phyloP scores from a whole-genome alignment of 1,140 invertebrate genomes.

The Chironomus striatipennis region DNA sequence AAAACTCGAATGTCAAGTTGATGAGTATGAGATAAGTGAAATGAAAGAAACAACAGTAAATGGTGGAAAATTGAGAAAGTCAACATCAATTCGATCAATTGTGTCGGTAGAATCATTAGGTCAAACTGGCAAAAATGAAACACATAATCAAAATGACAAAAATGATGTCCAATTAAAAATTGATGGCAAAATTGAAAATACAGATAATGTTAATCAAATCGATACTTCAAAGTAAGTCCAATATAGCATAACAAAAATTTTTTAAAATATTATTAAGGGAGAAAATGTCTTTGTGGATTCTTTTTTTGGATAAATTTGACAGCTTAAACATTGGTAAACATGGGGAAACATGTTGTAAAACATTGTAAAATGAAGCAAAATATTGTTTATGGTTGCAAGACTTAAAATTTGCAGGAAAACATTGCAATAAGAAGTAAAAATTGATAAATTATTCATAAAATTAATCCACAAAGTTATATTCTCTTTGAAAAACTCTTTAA shows the following conservation, averaged over 20 bases:
- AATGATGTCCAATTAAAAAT: background rate
- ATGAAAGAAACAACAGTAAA: background rate
- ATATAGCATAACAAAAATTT: no score
- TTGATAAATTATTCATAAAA: background rate
- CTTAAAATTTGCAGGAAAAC: no score
- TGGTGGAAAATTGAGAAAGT: background rate
- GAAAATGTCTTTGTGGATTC: no score
- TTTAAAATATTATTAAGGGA: no score
- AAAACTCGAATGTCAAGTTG: background rate
- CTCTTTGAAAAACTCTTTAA: background rate
- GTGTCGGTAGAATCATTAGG: background rate
- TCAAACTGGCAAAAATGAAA: background rate
- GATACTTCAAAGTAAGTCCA: background rate
- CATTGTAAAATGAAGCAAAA: no score
- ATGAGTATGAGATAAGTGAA: conserved; percentile 16
- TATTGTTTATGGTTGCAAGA: no score
- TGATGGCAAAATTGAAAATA: background rate
- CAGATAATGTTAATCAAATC: background rate
- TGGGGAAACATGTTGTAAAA: no score
- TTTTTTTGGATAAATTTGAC: no score
- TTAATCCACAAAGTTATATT: background rate
- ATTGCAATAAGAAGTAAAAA: no score
- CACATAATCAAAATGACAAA: background rate
- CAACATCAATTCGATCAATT: background rate
- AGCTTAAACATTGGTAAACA: no score